phyloP scores from a whole-genome alignment of 1,140 invertebrate genomes.

The Vanessa atalanta region DNA sequence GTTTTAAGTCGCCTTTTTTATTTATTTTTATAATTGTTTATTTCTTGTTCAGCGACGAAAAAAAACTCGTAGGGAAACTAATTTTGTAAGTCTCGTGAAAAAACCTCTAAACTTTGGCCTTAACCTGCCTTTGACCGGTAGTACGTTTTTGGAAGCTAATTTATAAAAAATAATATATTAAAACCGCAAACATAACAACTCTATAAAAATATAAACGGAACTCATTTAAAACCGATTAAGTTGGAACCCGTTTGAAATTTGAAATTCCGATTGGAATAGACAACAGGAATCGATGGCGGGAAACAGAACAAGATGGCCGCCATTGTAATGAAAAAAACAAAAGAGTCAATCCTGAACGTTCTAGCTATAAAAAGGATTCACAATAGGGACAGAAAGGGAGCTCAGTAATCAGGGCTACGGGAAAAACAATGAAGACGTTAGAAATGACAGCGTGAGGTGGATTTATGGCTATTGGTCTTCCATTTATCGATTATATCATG shows the following conservation, averaged over 20 bases:
- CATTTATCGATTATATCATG: slow-evolving; percentile 21
- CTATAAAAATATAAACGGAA: neutral
- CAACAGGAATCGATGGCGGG: slow-evolving; percentile 37
- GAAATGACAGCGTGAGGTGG: slow-evolving; percentile 24
- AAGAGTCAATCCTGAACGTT: slow-evolving; percentile 20
- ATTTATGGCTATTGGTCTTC: slow-evolving; percentile 20
- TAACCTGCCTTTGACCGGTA: too few relatives aligned
- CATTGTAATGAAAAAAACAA: slow-evolving; percentile 43
- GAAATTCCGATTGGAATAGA: slow-evolving; percentile 40
- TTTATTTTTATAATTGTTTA: too few relatives aligned
- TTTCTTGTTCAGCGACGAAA: too few relatives aligned
- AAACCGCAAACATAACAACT: neutral
- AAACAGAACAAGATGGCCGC: slow-evolving; percentile 39
- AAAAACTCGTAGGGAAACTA: neutral
- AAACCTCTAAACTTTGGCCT: too few relatives aligned
- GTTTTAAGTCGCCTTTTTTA: too few relatives aligned
- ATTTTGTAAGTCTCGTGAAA: too few relatives aligned
- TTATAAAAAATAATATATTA: neutral
- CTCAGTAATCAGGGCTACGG: slow-evolving; percentile 26
- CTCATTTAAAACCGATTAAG: slow-evolving; percentile 12
- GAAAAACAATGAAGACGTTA: slow-evolving; percentile 27
- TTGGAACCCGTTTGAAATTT: slow-evolving; percentile 36
- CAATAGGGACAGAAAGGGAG: slow-evolving; percentile 32
- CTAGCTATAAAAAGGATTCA: slow-evolving; percentile 32
- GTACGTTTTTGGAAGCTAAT: too few relatives aligned